Evolutionary conservation across 2,113 vertebrate species (phyloP).

Genomic region (Psilopogon haemacephalus): DNA sequence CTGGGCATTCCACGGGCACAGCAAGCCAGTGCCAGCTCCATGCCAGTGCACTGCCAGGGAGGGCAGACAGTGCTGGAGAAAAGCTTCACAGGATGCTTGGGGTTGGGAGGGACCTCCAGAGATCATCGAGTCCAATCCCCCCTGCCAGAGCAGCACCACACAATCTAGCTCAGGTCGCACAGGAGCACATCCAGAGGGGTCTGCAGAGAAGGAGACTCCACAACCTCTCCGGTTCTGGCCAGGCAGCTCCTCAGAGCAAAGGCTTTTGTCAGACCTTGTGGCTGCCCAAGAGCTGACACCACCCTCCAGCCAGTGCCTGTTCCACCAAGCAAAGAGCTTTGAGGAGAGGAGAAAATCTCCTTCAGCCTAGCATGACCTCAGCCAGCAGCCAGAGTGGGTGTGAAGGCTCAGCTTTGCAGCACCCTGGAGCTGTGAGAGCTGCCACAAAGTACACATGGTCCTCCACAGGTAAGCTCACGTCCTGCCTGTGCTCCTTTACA

Average conservation of each 20-base stretch:
- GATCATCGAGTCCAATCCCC: no score
- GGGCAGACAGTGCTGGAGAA: not conserved
- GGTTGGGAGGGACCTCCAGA: no score
- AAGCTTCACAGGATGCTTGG: no score
- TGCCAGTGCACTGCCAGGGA: fast-evolving
- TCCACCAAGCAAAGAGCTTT: not conserved
- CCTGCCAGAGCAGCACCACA: no score
- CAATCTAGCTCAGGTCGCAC: no score
- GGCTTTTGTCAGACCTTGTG: not conserved
- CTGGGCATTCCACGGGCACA: not conserved
- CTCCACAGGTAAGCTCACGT: not conserved
- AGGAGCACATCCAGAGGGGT: no score
- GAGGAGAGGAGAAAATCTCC: not conserved
- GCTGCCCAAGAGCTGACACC: fast-evolving
- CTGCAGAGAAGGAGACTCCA: no score
- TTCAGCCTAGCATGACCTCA: not conserved
- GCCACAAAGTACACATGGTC: not conserved
- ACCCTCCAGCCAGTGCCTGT: not conserved
- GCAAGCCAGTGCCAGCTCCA: not conserved
- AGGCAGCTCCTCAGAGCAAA: not conserved
- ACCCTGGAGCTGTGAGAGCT: not conserved
- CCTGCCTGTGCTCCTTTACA: fast-evolving
- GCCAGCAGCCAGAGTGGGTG: not conserved
- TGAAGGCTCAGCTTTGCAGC: not conserved
- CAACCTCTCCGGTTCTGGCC: not conserved